Base-by-base conservation (phyloP, 2,888 invertebrate genomes). In the Neuroscelio doddi region DNA sequence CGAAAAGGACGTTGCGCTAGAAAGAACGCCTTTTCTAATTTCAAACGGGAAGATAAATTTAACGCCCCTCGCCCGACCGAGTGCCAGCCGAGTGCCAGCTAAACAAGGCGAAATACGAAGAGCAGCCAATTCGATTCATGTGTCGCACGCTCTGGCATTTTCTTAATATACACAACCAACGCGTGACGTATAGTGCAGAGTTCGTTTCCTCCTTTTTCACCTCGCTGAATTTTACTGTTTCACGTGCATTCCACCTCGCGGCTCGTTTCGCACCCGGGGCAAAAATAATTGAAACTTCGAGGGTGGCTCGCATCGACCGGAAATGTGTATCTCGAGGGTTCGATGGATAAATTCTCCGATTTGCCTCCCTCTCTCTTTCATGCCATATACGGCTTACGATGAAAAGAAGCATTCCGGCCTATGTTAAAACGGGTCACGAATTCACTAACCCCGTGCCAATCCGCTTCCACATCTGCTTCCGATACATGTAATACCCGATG, bases 1-100 rank as follows among this genome's bases (percentile, higher is more conserved):
- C 53, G 64, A 59, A 57, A 50, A 65, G 38, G 55, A 63, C 29
- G 47, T 41, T 65, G 49, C 52, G 70, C 16, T 1, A 8, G n/a
- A 46, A 67, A 71, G 64, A 71, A 72, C 69, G 74, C 72, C 73
- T 75, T 77, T 79, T 80, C 78, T 81, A 81, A 81, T 81, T 80
- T 81, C 74, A 77, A 78, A 74, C 65, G 51, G 74, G 73, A 78
- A 81, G 78, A 81, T 81, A 80, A 81, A 81, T 80, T 80, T 72
- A 69, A 71, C 50, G 42, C 34, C 24, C 56, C 45, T 49, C 58
- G 56, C 44, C 44, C 36, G 44, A 42, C 39, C 26, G n/a, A n/a
- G n/a, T n/a, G n/a, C n/a, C n/a, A n/a, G n/a, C n/a, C n/a, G n/a
- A n/a, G n/a, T n/a, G n/a, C n/a, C n/a, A n/a, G n/a, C n/a, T 44